Percentiles rank a stretch among this genome's conserved stretches.
Conservation (phyloP, 2,888 invertebrate genomes). For the Capitulum mitella region DNA sequence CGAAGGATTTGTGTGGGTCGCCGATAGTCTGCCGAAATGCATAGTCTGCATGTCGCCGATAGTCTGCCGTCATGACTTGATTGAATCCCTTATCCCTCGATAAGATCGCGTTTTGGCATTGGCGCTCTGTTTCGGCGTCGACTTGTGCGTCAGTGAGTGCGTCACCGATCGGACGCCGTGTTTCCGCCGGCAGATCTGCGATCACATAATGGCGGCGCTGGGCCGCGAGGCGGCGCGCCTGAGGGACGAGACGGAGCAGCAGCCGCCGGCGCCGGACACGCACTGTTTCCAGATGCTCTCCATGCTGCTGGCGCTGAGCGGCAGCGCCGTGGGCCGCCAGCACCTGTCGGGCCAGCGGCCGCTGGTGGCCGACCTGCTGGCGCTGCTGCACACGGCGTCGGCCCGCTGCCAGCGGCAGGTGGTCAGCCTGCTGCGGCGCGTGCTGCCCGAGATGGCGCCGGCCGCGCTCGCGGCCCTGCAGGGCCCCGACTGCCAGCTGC, state of each 20-base stretch:
- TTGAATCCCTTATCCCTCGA: too few relatives aligned
- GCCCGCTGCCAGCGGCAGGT: slow-evolving; percentile 91
- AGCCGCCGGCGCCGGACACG: slow-evolving; percentile 57
- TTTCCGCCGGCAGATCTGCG: slow-evolving; percentile 37
- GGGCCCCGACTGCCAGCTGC: slow-evolving; percentile 61
- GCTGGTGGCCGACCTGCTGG: slow-evolving; percentile 72
- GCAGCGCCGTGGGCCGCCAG: slow-evolving; percentile 79
- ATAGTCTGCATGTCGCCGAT: too few relatives aligned
- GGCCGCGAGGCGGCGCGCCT: slow-evolving; percentile 77
- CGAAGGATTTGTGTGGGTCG: too few relatives aligned
- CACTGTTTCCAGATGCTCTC: slow-evolving; percentile 97
- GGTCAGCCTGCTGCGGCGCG: slow-evolving; percentile 73
- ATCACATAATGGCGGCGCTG: slow-evolving; percentile 63
- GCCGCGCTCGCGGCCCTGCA: slow-evolving; percentile 69
- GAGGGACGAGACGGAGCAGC: slow-evolving; percentile 80
- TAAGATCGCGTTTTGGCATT: too few relatives aligned
- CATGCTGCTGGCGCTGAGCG: slow-evolving; percentile 86
- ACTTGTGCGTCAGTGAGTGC: too few relatives aligned
- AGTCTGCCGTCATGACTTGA: too few relatives aligned
- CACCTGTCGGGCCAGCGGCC: slow-evolving; percentile 85
- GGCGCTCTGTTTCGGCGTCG: too few relatives aligned
- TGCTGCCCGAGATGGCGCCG: slow-evolving; percentile 83
- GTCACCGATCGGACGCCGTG: too few relatives aligned
- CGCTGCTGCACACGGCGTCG: slow-evolving; percentile 84
- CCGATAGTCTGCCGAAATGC: too few relatives aligned